Evolutionary conservation across 2,113 vertebrate genomes (phyloP), one percentile per base, ranked within the genome.

Genomic region (Brienomyrus longianalis): DNA sequence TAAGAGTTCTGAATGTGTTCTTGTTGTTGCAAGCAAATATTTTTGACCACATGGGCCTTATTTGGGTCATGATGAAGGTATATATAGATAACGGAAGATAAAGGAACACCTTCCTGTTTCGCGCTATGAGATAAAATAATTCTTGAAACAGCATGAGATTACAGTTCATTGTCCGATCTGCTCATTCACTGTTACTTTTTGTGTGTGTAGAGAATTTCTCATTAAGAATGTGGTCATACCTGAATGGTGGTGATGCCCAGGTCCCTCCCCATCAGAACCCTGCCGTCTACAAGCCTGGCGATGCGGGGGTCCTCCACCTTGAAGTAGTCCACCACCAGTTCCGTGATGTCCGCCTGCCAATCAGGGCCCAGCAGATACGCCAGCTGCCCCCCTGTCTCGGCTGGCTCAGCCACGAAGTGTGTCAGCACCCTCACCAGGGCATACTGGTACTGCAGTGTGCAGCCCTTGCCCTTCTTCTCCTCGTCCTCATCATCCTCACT

Each of bases 401-500:
- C 94, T 0, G 96, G 95, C 86, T 99, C 98, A 0, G 98, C 96
- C 48, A 98, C 98, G 19, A 99, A 98, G 93, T 99, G 98, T 0
- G 98, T 99, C 83, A 99, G 97, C 5, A 99, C 98, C 0, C 98
- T 96, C 56, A 99, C 97, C 91, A 95, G 89, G 89, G 98, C 98
- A 0, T 98, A 98, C 94, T 99, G 98, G 92, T 99, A 99, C 96
- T 99, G 98, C 15, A 99, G 97, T 9, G 97, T 96, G 89, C 98
- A 99, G 1, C 98, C 98, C 83, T 94, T 95, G 9, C 98, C 98
- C 77, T 96, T 97, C 91, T 94, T 97, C 93, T 99, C 98, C 3
- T 99, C 98, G 0, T 99, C 98, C 0, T 99, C 98, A 62, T 99
- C 98, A 0, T 99, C 98, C 11, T 99, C 98, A 0, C 98, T 99